Percentiles rank a stretch among this genome's conserved stretches.
Conservation (phyloP, 2,113 vertebrate genomes). For the Antechinus flavipes region DNA sequence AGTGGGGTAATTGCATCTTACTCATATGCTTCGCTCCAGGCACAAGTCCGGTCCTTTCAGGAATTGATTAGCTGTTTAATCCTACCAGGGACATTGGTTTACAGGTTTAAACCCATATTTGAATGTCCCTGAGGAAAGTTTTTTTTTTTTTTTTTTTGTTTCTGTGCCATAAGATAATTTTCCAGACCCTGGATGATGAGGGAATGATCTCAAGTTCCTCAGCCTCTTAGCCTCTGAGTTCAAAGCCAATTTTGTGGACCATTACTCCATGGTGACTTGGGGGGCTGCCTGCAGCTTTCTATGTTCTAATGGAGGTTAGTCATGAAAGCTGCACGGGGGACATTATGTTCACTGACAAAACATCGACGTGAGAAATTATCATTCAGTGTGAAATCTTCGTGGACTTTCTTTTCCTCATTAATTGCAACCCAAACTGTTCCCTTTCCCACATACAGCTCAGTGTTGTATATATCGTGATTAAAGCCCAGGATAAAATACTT, state of each 20-base stretch:
- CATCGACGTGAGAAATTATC: neutral
- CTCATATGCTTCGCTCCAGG: neutral
- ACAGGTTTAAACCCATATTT: neutral
- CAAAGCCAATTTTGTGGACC: neutral
- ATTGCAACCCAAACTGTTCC: conserved; percentile 9
- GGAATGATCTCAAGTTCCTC: neutral
- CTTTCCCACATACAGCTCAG: conserved; percentile 6
- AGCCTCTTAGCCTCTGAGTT: neutral
- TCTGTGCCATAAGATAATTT: neutral
- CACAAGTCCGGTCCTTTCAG: neutral
- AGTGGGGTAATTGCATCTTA: neutral
- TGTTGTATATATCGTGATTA: conserved; percentile 16
- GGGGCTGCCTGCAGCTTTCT: neutral
- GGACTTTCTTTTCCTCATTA: conserved; percentile 23
- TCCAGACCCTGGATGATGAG: neutral
- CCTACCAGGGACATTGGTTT: neutral
- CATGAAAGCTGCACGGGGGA: neutral
- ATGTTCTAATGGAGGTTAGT: neutral
- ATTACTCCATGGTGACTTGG: neutral
- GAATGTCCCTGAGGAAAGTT: neutral
- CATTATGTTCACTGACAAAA: neutral
- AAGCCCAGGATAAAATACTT: conserved; percentile 35
- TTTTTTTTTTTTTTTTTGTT: neutral
- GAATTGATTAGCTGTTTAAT: neutral
- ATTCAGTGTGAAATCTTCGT: conserved; percentile 7